Base-by-base conservation (phyloP, 2,113 vertebrate species). In the Siphamia tubifer region DNA sequence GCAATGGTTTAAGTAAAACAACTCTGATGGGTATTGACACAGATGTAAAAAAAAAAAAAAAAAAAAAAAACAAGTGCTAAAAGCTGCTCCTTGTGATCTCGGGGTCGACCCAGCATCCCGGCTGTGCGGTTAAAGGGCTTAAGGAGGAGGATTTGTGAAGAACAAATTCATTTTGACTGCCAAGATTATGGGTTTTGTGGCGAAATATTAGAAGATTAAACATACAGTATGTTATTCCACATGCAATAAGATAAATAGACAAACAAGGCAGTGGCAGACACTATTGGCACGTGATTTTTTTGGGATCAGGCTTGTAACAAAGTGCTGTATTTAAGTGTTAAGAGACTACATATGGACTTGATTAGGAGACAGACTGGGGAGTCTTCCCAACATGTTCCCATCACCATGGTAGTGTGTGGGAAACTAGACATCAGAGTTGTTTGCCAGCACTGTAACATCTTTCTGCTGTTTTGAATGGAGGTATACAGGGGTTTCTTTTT, bases 301-400 rank as follows among this genome's bases (percentile, higher is more conserved):
- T 5, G 44, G 51, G 74, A 58, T 21, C 58, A 64, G 72, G 69
- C 68, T 78, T 20, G 52, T 76, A 87, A 85, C 76, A 51, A 65
- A 71, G 79, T 52, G 69, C 34, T 34, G 62, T 44, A 24, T 64
- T 56, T 62, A 67, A 69, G 68, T 42, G 68, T 52, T 25, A 60
- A 62, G 60, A 74, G 39, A 48, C 63, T 64, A 63, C 91, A 93
- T 86, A 79, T 92, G 92, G 87, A 84, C 74, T 70, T 88, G 83
- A 87, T 93, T 92, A 89, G 61, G 51, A 34, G 65, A 72, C 70
- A 75, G 67, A 35, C 75, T 75, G 49, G 5, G 61, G 78, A 79
- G 68, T 57, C 70, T 88, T 87, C 47, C 36, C 49, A 34, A 79
- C 79, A 60, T 71, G 72, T 83, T 89, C 85, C 79, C 78, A 78